Percentiles rank a stretch among this genome's conserved stretches.
Conservation (phyloP, 2,113 vertebrate genomes). For the Coptodon bakossiorum region DNA sequence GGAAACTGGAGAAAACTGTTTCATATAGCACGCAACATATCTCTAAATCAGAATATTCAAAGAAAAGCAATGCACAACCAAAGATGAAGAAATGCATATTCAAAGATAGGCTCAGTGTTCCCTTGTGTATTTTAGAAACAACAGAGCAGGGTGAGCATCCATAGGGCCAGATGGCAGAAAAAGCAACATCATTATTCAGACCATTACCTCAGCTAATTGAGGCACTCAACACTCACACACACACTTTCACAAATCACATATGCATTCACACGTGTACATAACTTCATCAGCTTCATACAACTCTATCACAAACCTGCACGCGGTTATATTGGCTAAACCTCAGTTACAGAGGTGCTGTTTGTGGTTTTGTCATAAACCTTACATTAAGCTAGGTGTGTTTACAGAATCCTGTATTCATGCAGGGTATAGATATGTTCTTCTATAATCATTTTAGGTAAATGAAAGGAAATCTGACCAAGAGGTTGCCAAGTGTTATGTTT, state of each 20-base stretch:
- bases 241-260: constrained; percentile 5
- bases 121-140: constrained; percentile 35
- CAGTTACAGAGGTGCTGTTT: neutral
- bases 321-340: neutral
- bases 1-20: neutral
- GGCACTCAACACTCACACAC: constrained; percentile 23
- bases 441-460: neutral
- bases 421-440: neutral
- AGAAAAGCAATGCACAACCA: neutral
- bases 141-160: constrained; percentile 34
- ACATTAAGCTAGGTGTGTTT: neutral
- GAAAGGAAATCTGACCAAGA: neutral
- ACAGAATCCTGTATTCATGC: neutral
- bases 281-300: neutral
- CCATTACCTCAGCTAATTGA: constrained; percentile 73
- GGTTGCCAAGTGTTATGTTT: neutral
- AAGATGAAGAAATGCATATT: neutral
- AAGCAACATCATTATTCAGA: constrained; percentile 73
- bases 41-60: neutral
- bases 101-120: neutral
- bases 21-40: neutral
- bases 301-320: neutral
- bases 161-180: constrained; percentile 71
- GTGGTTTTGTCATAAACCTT: neutral
- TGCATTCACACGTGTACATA: neutral